Evolutionary conservation across 1,140 invertebrate genomes (phyloP), one percentile per base, ranked within the genome.

Genomic region (Yoshiicerus persimilis): DNA sequence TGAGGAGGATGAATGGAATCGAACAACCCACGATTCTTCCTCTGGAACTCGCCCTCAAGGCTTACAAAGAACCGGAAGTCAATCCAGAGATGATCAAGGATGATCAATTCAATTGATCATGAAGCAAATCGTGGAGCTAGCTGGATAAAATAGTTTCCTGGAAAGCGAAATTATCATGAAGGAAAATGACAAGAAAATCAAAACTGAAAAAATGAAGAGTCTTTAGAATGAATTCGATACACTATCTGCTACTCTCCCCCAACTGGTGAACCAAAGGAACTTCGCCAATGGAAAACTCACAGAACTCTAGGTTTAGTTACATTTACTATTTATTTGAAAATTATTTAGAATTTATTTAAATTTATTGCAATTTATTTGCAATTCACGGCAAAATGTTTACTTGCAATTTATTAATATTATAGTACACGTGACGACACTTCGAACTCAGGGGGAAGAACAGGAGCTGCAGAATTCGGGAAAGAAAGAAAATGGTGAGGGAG

Each of bases 211-310:
- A 94, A 96, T 97, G 34, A 96, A 97, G 91, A 91, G 86, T 86
- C 93, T 93, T 64, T 94, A 98, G 94, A 97, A 96, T 91, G 98
- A 99, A 93, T 93, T 98, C 77, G 97, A 99, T 91, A 98, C 98
- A 1, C 93, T 99, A 87, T 96, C 97, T 86, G 96, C 97, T 25
- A 99, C 98, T 16, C 92, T 99, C 25, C 98, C 98, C 93, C 98
- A 99, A 92, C 94, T 99, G 91, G 98, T 99, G 93, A 97, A 96
- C 93, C 98, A 99, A 94, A 97, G 97, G 93, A 97, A 97, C 84
- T 98, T 99, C 93, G 98, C 98, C 34, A 96, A 98, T 92, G 99
- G 98, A 93, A 94, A 98, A 92, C 93, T 99, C 88, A 97, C 98
- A 92, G 98, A 99, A 93, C 94, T 99, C 56, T 97, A 98, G 93